phyloP scores from a whole-genome alignment of 2,888 invertebrate species.

The Dryobotodes eremita region DNA sequence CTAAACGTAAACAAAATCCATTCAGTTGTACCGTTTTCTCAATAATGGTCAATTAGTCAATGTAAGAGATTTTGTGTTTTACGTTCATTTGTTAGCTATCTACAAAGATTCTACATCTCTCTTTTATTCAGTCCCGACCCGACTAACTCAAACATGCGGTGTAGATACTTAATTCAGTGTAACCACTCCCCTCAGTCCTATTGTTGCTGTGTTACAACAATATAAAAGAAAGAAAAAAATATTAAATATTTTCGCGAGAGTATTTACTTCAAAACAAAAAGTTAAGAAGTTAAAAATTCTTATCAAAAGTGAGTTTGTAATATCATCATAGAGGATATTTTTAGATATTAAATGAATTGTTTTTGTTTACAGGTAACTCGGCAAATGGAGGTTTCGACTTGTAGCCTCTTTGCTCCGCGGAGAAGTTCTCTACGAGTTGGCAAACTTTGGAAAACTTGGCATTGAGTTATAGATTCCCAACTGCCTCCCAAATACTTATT shows the following conservation, averaged over 20 bases:
- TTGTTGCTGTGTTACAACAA: conserved; percentile 55
- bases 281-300: conserved; percentile 41
- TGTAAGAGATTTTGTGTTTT: conserved; percentile 1
- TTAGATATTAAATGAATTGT: conserved; percentile 70
- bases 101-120: neutral
- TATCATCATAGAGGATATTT: conserved; percentile 58
- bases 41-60: neutral
- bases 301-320: conserved; percentile 43
- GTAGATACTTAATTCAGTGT: conserved; percentile 37
- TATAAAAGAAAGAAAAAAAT: conserved; percentile 34
- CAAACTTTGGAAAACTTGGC: conserved; percentile 87
- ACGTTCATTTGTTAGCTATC: conserved; percentile 1
- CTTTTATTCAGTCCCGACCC: conserved; percentile 4
- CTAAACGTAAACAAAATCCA: neutral
- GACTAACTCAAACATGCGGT: conserved; percentile 11
- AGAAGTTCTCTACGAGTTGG: conserved; percentile 85
- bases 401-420: conserved; percentile 81
- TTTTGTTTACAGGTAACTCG: conserved; percentile 88
- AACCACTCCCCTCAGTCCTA: conserved; percentile 35
- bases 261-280: conserved; percentile 47
- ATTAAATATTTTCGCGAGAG: conserved; percentile 31
- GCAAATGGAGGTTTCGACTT: conserved; percentile 82
- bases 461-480: conserved; percentile 90
- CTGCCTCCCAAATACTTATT: conserved; percentile 88
- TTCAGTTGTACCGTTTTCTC: neutral